Evolutionary conservation across 2,888 invertebrate genomes (phyloP), one percentile per base, ranked within the genome.

Genomic region (Lysandra coridon): DNA sequence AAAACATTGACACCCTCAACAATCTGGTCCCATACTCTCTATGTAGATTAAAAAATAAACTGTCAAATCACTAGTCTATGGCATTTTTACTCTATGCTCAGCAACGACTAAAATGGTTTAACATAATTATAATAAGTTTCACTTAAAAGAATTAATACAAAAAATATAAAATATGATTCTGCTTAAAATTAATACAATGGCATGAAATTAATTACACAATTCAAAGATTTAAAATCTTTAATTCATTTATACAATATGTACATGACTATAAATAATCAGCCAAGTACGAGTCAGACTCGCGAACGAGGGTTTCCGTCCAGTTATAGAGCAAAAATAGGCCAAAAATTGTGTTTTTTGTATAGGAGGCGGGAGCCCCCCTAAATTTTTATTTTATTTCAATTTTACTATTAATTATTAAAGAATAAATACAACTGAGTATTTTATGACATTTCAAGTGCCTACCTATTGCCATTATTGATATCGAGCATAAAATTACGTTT

Each of bases 1-100:
- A 49, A 75, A 75, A 75, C 30, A 75, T 30, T 44, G 23, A 75
- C 23, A 44, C 75, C 75, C 23, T 2, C 75, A 75, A 75, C 75
- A 49, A 75, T 75, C 75, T 75, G 69, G 69, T 69, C 69, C 69
- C 69, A 69, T 37, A 69, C 69, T 33, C 69, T 69, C 12, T 64
- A 30, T 10, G 64, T 64, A 6, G 64, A 12, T 69, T 69, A 69
- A 69, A 33, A 69, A 69, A 37, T 69, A 33, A 69, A 23, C 33
- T 17, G 69, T 37, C 69, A 37, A 69, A 37, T 37, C 33, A 69
- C 14, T 69, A 14, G 33, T 69, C 33, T 69, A 69, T 69, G 69
- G 17, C 14, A 69, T 30, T 64, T 69, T 69, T 69, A 37, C 4
- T 69, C 69, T 69, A 69, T 69, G 30, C 69, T 33, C 64, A 33